Evolutionary conservation across 2,113 vertebrate species (phyloP).

Genomic region (Oncorhynchus masou): DNA sequence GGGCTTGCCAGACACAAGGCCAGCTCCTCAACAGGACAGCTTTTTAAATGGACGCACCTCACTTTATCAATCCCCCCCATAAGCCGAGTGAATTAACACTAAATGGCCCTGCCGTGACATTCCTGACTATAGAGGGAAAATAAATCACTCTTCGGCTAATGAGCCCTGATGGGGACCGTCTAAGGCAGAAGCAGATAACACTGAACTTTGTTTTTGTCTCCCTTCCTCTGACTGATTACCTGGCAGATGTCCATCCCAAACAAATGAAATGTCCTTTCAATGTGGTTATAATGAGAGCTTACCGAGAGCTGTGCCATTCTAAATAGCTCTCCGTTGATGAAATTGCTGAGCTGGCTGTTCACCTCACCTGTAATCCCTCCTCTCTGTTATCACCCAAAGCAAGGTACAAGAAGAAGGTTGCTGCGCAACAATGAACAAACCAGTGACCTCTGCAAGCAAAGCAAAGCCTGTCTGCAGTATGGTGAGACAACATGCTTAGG

Average conservation of each 20-base stretch:
- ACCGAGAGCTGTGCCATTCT: background rate
- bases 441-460: background rate
- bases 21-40: background rate
- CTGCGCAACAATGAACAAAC: background rate
- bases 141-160: slow-evolving; percentile 55
- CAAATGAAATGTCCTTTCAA: background rate
- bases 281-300: background rate
- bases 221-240: background rate
- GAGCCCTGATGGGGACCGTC: slow-evolving; percentile 38
- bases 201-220: slow-evolving; percentile 3
- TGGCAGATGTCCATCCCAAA: background rate
- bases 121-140: slow-evolving; percentile 35
- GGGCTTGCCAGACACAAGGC: slow-evolving; percentile 25
- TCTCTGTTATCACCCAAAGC: slow-evolving; percentile 3
- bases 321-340: background rate
- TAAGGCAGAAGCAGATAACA: slow-evolving; percentile 36
- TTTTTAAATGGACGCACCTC: slow-evolving; percentile 22
- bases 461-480: background rate
- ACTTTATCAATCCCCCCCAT: slow-evolving; percentile 23
- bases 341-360: background rate
- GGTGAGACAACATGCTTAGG: too few relatives aligned
- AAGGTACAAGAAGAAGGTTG: background rate
- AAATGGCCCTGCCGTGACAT: slow-evolving; percentile 51
- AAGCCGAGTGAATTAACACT: slow-evolving; percentile 47
- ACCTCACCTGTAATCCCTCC: background rate